These are phyloP conservation scores for Cylloceria caligata DNA, from an alignment of 2,888 invertebrate genomes.

Conservation along the genomic window DNA sequence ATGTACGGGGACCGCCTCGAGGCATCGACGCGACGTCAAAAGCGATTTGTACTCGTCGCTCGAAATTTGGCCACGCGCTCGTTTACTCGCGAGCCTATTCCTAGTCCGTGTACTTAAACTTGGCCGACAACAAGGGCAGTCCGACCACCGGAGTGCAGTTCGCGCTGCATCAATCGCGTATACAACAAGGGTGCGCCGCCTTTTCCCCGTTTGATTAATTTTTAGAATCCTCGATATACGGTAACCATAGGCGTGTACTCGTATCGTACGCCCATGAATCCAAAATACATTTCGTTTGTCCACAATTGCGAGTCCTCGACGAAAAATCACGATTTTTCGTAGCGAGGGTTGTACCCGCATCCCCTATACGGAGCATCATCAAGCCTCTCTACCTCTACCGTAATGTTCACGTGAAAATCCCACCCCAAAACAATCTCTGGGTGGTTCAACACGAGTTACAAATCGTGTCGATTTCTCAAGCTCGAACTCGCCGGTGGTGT, in stretches of 20 bases:
- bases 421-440: slow-evolving; percentile 45
- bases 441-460: slow-evolving; percentile 60
- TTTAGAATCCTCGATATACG: slow-evolving; percentile 45
- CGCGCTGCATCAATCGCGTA: background rate
- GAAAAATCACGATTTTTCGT: slow-evolving; percentile 46
- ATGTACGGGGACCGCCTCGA: slow-evolving; percentile 59
- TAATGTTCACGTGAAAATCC: slow-evolving; percentile 32
- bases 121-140: too few relatives aligned
- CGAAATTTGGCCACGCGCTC: slow-evolving; percentile 67
- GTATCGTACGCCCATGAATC: slow-evolving; percentile 62
- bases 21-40: slow-evolving; percentile 66
- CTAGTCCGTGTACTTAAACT: background rate
- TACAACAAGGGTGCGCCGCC: slow-evolving; percentile 49
- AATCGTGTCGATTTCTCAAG: slow-evolving; percentile 68
- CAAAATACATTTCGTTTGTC: slow-evolving; percentile 40
- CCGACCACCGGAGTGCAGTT: slow-evolving; percentile 38
- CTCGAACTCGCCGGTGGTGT: slow-evolving; percentile 6
- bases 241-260: background rate
- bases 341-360: slow-evolving; percentile 8
- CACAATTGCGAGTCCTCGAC: slow-evolving; percentile 34
- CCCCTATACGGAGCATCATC: slow-evolving; percentile 3
- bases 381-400: background rate
- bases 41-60: slow-evolving; percentile 70
- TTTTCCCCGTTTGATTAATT: slow-evolving; percentile 63
- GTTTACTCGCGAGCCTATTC: slow-evolving; percentile 11